phyloP scores from a whole-genome alignment of 1,140 invertebrate genomes.

The Phocides pigmalion region DNA sequence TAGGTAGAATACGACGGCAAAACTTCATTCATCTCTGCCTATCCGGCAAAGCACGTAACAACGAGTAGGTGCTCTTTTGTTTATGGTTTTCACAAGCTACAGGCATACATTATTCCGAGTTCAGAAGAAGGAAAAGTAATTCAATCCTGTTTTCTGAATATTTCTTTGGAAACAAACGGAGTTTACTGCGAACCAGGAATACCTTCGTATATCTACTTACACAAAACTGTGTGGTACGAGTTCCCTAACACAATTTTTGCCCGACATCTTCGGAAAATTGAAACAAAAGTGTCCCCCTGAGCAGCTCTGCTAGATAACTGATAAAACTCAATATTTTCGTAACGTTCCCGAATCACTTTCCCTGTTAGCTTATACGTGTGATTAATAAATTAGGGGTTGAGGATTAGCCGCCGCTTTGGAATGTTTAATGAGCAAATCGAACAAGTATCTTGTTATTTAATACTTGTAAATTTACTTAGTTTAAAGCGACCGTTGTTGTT shows the following conservation, averaged over 20 bases:
- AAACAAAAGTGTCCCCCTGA: conserved; percentile 62
- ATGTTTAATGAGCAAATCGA: not conserved
- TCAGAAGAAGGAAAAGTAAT: conserved; percentile 41
- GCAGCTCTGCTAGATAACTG: conserved; percentile 32
- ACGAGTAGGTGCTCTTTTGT: conserved; percentile 28
- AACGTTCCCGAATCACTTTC: conserved; percentile 23
- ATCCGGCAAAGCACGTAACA: conserved; percentile 9
- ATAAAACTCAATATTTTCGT: conserved; percentile 37
- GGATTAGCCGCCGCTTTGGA: not conserved
- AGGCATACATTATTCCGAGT: conserved; percentile 38
- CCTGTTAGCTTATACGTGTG: conserved; percentile 4
- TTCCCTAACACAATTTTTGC: conserved; percentile 61
- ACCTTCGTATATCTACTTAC: conserved; percentile 42
- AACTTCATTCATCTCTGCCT: conserved; percentile 27
- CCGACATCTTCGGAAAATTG: conserved; percentile 63
- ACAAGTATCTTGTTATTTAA: not conserved
- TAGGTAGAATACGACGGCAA: not conserved
- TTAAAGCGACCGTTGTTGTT: not conserved
- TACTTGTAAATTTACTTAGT: not conserved
- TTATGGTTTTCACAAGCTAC: conserved; percentile 34
- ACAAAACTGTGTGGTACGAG: conserved; percentile 36
- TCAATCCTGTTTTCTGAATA: conserved; percentile 45
- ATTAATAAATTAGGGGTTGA: conserved; percentile 25
- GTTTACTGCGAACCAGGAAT: conserved; percentile 28
- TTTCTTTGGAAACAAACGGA: conserved; percentile 41